Evolutionary conservation across 92 coral and sea anemone species (phyloP), one percentile per base, ranked within the genome.

Genomic region (Umimayanthus chanpuru): DNA sequence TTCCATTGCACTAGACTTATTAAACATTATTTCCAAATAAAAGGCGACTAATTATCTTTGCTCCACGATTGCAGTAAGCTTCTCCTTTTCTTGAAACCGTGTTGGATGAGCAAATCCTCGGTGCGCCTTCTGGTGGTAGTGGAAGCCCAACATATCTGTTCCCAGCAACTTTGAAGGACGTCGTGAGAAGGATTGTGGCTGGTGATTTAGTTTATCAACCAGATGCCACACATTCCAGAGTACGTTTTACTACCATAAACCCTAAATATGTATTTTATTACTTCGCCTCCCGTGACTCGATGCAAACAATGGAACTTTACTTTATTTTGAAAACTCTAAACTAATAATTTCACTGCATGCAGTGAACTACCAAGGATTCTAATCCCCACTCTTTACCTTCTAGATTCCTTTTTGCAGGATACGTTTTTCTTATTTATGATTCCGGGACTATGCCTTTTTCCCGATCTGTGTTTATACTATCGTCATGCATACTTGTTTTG

Each of bases 211-310:
- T 81, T 5, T 71, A 81, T 55, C 39, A 58, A 81, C 73, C 71
- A 32, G 86, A 58, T 81, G 74, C 86, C 44, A 26, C 28, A n/a
- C 73, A 81, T 81, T 21, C 75, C 20, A 58, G 86, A 56, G 86
- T 81, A 61, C 16, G 73, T 56, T 30, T 81, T 81, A 55, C 79
- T n/a, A 75, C 47, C 50, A 75, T 70, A 70, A 70, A 70, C 25
- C 74, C 74, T 70, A 70, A 70, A 70, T 23, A 70, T 3, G 7
- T 70, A 70, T 70, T 70, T 70, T 70, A 70, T 70, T 23, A 70
- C 74, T 38, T 70, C 30, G 29, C 74, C 30, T 70, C 74, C 74
- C 29, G 74, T 70, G 32, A 70, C 18, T 18, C 74, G 9, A 11
- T 23, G 74, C 74, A 70, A 70, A 70, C 74, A 70, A 70, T 70